Percentiles rank a stretch among this genome's conserved stretches.
Evolutionary conservation across 2,888 invertebrate genomes (phyloP).

Genomic region (Hydraecia micacea): DNA sequence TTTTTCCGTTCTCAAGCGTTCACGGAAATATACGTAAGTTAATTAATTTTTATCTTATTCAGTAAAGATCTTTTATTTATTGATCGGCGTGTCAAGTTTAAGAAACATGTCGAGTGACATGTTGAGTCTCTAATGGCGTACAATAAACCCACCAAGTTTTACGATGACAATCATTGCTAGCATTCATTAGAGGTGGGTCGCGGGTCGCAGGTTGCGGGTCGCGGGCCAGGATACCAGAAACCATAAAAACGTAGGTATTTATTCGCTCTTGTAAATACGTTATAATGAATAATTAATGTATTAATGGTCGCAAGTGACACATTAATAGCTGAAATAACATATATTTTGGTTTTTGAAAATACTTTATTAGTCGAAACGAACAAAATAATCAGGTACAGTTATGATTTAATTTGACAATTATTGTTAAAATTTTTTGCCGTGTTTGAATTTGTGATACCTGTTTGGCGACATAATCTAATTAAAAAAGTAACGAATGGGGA

Average conservation of each 20-base stretch:
- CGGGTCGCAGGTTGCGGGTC: slow-evolving; percentile 35
- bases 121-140: slow-evolving; percentile 59
- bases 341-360: slow-evolving; percentile 37
- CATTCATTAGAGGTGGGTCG: slow-evolving; percentile 66
- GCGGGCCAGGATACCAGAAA: slow-evolving; percentile 45
- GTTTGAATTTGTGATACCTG: slow-evolving; percentile 43
- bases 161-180: slow-evolving; percentile 67
- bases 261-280: slow-evolving; percentile 68
- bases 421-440: slow-evolving; percentile 37
- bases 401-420: slow-evolving; percentile 59
- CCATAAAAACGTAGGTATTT: slow-evolving; percentile 68
- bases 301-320: slow-evolving; percentile 61
- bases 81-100: slow-evolving; percentile 51
- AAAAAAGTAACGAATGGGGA: slow-evolving; percentile 30
- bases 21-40: slow-evolving; percentile 24
- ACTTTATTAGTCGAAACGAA: slow-evolving; percentile 44
- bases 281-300: slow-evolving; percentile 68
- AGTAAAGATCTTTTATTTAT: slow-evolving; percentile 57
- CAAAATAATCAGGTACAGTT: slow-evolving; percentile 56
- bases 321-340: slow-evolving; percentile 60
- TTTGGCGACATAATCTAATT: slow-evolving; percentile 55
- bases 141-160: slow-evolving; percentile 68
- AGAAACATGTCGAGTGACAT: slow-evolving; percentile 61
- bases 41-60: slow-evolving; percentile 54
- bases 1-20: slow-evolving; percentile 22